Evolutionary conservation across 2,888 invertebrate species (phyloP), one percentile per base, ranked within the genome.

Genomic region (Hanleya hanleyi): DNA sequence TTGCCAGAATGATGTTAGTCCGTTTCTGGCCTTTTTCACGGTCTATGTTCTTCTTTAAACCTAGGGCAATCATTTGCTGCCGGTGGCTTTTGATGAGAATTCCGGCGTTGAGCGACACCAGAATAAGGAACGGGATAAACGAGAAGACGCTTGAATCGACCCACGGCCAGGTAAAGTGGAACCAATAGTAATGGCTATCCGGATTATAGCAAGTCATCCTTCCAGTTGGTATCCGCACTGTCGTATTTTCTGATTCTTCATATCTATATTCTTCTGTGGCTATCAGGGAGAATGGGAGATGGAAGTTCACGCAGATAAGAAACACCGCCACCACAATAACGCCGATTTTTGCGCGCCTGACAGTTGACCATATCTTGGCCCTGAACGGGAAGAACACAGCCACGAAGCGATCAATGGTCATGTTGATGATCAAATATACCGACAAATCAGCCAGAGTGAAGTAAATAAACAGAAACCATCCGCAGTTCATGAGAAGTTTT

Each of bases 361-460:
- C 36, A 4, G 64, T 64, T n/a, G 37, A 37, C 37, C 35, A 37
- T 1, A 64, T 18, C 15, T 37, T 64, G 26, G 64, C 64, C 9
- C 26, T 64, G 37, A 37, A 64, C 36, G 64, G 64, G 15, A 37
- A 35, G 26, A 64, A 64, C 38, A 64, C 38, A 26, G 35, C 38
- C 2, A 64, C 38, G 36, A 35, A 64, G 18, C 64, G 35, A 37
- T 64, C 64, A n/a, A 37, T 64, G 3, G 64, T 64, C 64, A 64
- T 64, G 64, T 37, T 33, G 1, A 64, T 37, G n/a, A 64, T 64
- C 15, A 64, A n/a, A 64, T 64, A 64, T 3, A 64, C 64, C 22
- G 64, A 64, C 22, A 64, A 37, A 64, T 64, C 64, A n/a, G 64
- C 38, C n/a, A 64, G 35, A 64, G 64, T 64, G 37, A 64, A 64